These are phyloP conservation scores for Pachyramphus minor DNA, from an alignment of 2,113 vertebrate genomes.

Conservation along the genomic window DNA sequence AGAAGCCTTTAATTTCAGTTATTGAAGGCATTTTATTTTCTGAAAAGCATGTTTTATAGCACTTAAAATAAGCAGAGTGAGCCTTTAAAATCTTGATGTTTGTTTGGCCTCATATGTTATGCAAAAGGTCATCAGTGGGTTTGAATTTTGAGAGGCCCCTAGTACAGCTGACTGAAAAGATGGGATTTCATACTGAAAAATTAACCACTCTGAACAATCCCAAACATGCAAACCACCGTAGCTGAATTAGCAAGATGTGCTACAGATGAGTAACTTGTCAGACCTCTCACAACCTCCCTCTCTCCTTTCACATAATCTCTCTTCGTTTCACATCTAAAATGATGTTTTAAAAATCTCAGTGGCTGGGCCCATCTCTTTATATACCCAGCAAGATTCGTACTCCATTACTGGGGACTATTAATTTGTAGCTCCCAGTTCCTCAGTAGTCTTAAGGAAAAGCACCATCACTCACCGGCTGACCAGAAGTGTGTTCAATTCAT, in stretches of 20 bases:
- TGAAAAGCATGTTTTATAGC: not conserved
- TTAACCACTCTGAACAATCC: not conserved
- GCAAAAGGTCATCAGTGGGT: not conserved
- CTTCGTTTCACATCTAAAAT: not conserved
- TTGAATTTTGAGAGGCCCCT: not conserved
- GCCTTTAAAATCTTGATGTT: not conserved
- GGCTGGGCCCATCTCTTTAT: not conserved
- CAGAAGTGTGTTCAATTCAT: not conserved
- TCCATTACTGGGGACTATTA: not conserved
- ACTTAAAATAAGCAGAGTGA: conserved; percentile 7
- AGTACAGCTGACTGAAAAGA: not conserved
- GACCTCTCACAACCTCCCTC: not conserved
- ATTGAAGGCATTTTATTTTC: not conserved
- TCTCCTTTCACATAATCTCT: not conserved
- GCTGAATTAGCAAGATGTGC: not conserved
- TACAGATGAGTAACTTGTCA: not conserved
- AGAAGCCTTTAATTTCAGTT: not conserved
- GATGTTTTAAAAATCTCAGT: not conserved
- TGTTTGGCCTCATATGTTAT: not conserved
- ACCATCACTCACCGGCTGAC: not conserved
- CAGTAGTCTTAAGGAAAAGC: not conserved
- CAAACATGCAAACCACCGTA: not conserved
- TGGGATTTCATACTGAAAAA: not conserved
- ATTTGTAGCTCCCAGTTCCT: not conserved
- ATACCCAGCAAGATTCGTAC: not conserved